Conservation (phyloP, 2,888 invertebrate genomes). For the Abrostola triplasia region DNA sequence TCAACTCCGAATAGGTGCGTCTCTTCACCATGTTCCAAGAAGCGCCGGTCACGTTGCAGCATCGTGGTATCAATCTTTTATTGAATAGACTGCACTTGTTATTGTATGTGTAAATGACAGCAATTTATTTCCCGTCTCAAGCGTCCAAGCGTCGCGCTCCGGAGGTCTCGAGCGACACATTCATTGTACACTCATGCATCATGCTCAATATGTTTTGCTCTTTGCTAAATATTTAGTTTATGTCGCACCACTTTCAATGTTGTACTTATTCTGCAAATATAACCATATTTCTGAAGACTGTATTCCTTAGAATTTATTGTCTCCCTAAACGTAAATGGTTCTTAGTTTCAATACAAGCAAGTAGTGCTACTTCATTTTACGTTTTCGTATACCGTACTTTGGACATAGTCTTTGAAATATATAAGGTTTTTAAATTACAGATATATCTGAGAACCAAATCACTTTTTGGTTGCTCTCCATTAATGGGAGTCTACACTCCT, state of each 20-base stretch:
- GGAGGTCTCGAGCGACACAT: constrained; percentile 63
- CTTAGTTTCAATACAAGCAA: too few relatives aligned
- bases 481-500: too few relatives aligned
- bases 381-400: too few relatives aligned
- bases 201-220: constrained; percentile 55
- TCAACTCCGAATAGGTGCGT: too few relatives aligned
- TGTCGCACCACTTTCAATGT: constrained; percentile 30
- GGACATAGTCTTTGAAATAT: too few relatives aligned
- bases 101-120: constrained; percentile 66
- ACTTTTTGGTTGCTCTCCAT: too few relatives aligned
- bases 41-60: constrained; percentile 39
- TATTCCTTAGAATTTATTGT: background rate
- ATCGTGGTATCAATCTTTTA: constrained; percentile 57
- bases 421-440: too few relatives aligned
- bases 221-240: constrained; percentile 47
- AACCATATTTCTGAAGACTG: constrained; percentile 9
- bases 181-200: constrained; percentile 57
- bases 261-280: constrained; percentile 24
- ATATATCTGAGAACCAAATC: too few relatives aligned
- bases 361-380: too few relatives aligned
- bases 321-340: too few relatives aligned
- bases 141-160: constrained; percentile 42
- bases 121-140: constrained; percentile 74
- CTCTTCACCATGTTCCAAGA: background rate
- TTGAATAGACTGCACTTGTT: constrained; percentile 58